Evolutionary conservation across 1,140 invertebrate genomes (phyloP), one percentile per base, ranked within the genome.

Genomic region (Drosophila seguyi): DNA sequence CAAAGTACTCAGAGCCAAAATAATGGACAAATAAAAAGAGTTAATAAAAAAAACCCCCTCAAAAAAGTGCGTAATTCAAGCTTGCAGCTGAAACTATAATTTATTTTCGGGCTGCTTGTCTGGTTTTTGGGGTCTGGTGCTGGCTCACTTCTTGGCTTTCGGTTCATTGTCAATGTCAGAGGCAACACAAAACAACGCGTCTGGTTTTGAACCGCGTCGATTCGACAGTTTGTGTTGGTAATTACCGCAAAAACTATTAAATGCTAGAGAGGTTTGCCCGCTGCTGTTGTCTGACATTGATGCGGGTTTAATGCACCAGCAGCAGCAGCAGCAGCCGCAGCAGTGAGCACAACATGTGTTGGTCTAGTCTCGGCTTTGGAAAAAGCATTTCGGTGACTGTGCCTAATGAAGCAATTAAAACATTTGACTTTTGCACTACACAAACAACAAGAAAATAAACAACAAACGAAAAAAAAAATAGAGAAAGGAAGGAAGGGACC

Each of bases 91-190:
- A 53, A 75, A 72, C 52, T 69, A 69, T 58, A 67, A 59, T 63
- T 67, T 50, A 27, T n/a, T 59, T 50, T 76, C 11, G 61, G 56
- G 50, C 39, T 14, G 62, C 41, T 78, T 59, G 42, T 62, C 38
- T 48, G 63, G 57, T 67, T 79, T 52, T 63, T 68, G 47, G 27
- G 41, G 18, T 36, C 22, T 60, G 53, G 36, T 11, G 48, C 48
- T 52, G 58, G 4, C 44, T 52, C 36, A 42, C 61, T 66, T 68
- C 61, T 68, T 66, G 45, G 45, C 60, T 77, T 38, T 10, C 47
- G 69, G 82, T 86, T 86, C 83, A 86, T 65, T 86, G 85, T 87
- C 84, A 87, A 87, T 88, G 84, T 84, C 84, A 87, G 68, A 83
- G 71, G 55, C 34, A 55, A 55, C 52, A 55, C 52, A 55, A 25